Base-by-base conservation (phyloP, 2,113 vertebrate species). In the Nicator chloris region DNA sequence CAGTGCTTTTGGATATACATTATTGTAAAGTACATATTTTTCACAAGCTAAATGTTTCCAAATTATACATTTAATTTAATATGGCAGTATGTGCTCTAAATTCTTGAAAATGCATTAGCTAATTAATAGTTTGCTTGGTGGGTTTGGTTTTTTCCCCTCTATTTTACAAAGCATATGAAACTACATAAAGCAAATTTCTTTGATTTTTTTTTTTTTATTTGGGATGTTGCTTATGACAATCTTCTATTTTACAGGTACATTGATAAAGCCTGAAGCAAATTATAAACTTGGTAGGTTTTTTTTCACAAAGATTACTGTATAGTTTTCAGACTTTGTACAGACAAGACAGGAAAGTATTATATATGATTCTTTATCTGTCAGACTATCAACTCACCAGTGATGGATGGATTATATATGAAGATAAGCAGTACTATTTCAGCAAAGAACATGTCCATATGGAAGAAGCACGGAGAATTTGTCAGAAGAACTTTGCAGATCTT, bases 371-470 rank as follows among this genome's bases (percentile, higher is more conserved):
- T 79, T 86, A 59, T 42, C 71, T 94, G 91, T 78, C 94, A 99
- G 99, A 95, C 53, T 98, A 96, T 91, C 97, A 98, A 86, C 79
- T 92, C 39, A 99, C 98, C 4, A 93, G 53, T 15, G 98, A 99
- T 90, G 99, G 99, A 69, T 99, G 99, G 99, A 22, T 99, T 26
- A 92, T 98, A 86, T 98, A 98, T 89, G 98, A 98, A 78, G 97
- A 98, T 40, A 98, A 98, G 60, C 99, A 99, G 47, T 99, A 99
- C 89, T 99, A 98, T 90, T 95, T 99, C 77, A 99, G 98, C 95
- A 97, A 45, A 30, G 96, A 99, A 10, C 60, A 11, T 23, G 84
- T 98, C 20, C 82, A 97, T 21, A 99, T 99, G 98, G 98, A 99
- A 33, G 75, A 98, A 26, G 99, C 98, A 26, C 93, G 98, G 33